These are phyloP conservation scores for Laterallus jamaicensis DNA, from an alignment of 2,113 vertebrate genomes.

Conservation along the genomic window DNA sequence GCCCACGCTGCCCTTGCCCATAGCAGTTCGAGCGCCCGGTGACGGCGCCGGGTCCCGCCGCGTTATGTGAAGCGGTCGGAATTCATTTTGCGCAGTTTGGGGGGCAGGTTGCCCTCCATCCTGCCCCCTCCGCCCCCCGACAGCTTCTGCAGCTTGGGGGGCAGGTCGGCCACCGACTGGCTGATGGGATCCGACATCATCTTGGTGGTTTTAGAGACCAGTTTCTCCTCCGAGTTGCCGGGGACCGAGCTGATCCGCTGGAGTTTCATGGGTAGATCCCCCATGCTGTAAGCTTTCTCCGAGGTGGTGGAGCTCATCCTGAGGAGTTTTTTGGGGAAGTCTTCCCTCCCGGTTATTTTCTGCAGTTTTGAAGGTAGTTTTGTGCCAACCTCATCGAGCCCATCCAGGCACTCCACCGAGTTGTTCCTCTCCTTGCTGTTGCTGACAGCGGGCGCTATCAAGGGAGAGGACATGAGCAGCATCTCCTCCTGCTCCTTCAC, in stretches of 20 bases:
- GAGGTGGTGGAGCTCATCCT: constrained; percentile 98
- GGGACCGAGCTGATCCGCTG: constrained; percentile 99
- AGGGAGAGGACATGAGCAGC: constrained; percentile 94
- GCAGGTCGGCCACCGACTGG: constrained; percentile 95
- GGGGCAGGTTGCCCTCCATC: constrained; percentile 95
- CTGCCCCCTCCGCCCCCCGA: constrained; percentile 75
- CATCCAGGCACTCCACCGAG: constrained; percentile 94
- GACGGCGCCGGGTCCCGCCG: constrained; percentile 9
- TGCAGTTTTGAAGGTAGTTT: constrained; percentile 96
- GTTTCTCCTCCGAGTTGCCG: constrained; percentile 93
- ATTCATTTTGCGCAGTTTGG: constrained; percentile 99
- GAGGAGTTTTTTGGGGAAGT: constrained; percentile 94
- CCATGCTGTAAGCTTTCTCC: constrained; percentile 97
- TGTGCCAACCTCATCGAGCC: constrained; percentile 86
- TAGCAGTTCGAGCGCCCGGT: constrained; percentile 26
- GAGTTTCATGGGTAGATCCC: constrained; percentile 96
- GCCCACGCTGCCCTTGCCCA: constrained; percentile 26
- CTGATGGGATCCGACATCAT: constrained; percentile 92
- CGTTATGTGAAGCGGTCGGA: constrained; percentile 96
- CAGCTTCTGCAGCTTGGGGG: constrained; percentile 95
- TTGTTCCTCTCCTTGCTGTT: constrained; percentile 93
- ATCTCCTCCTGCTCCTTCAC: constrained; percentile 98
- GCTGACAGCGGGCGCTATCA: constrained; percentile 92
- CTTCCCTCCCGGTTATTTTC: constrained; percentile 96
- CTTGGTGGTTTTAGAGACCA: constrained; percentile 85